Conservation (phyloP, 2,797 vertebrate genomes). For the Molothrus ater region DNA sequence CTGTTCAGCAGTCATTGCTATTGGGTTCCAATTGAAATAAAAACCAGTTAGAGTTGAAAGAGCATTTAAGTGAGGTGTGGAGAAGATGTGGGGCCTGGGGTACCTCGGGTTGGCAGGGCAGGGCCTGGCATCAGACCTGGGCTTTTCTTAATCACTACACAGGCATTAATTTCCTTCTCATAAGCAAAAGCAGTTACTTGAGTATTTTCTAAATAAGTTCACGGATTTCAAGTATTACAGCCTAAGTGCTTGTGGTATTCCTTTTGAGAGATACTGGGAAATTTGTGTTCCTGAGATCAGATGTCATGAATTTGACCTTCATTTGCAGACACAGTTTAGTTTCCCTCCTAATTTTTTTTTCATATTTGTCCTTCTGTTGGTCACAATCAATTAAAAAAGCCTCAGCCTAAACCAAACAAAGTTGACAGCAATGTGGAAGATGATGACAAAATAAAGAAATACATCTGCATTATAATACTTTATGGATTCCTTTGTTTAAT, state of each 20-base stretch:
- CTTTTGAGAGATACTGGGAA: background rate
- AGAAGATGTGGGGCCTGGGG: accelerated
- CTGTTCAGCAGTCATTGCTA: background rate
- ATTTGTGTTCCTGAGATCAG: background rate
- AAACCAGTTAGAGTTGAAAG: background rate
- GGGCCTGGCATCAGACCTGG: background rate
- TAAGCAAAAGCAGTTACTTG: background rate
- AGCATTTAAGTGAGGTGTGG: background rate
- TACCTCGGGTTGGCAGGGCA: accelerated
- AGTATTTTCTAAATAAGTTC: background rate
- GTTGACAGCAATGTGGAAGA: background rate
- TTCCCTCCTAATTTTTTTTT: background rate
- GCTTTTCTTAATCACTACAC: background rate
- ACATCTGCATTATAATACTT: background rate
- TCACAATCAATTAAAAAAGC: background rate
- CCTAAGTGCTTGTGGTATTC: background rate
- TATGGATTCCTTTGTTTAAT: background rate
- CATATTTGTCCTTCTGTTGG: background rate
- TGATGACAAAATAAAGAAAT: background rate
- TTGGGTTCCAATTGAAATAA: background rate
- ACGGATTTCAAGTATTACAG: background rate
- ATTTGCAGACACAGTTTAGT: background rate
- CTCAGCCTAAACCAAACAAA: background rate
- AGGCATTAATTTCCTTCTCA: background rate
- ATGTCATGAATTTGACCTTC: background rate